These are phyloP conservation scores for Barypeithes pellucidus DNA, from an alignment of 2,888 invertebrate species.

Conservation along the genomic window DNA sequence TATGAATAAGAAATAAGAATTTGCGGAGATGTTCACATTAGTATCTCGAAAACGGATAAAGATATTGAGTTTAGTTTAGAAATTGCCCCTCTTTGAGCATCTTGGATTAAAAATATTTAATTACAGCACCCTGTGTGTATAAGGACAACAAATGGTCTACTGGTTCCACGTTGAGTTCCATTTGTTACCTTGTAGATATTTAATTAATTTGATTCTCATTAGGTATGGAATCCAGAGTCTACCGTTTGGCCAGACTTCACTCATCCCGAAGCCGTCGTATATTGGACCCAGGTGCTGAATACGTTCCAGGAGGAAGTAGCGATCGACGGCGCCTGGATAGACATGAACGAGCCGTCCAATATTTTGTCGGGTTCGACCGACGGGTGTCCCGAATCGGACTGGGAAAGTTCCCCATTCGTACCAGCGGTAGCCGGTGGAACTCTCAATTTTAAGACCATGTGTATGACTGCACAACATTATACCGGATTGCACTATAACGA, in stretches of 20 bases:
- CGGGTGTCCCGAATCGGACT: conserved; percentile 72
- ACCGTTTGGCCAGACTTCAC: conserved; percentile 90
- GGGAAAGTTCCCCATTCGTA: conserved; percentile 81
- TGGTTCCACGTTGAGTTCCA: no score
- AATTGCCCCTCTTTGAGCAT: no score
- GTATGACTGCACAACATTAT: conserved; percentile 84
- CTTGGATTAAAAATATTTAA: no score
- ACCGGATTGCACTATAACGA: conserved; percentile 82
- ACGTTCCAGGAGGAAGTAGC: conserved; percentile 76
- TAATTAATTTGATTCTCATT: conserved; percentile 28
- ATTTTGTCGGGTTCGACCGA: conserved; percentile 76
- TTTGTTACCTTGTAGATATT: no score
- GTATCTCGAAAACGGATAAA: no score
- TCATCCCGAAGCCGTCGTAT: conserved; percentile 79
- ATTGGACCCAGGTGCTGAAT: conserved; percentile 83
- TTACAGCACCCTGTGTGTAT: no score
- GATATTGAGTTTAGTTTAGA: no score
- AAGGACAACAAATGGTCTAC: no score
- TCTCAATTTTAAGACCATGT: conserved; percentile 81
- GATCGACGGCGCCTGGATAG: conserved; percentile 91
- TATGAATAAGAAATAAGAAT: no score
- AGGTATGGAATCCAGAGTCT: conserved; percentile 78
- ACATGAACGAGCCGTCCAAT: conserved; percentile 93
- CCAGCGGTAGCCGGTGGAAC: conserved; percentile 76
- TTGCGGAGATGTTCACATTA: no score